phyloP scores from a whole-genome alignment of 2,888 invertebrate genomes.

The Dryomyza anilis region DNA sequence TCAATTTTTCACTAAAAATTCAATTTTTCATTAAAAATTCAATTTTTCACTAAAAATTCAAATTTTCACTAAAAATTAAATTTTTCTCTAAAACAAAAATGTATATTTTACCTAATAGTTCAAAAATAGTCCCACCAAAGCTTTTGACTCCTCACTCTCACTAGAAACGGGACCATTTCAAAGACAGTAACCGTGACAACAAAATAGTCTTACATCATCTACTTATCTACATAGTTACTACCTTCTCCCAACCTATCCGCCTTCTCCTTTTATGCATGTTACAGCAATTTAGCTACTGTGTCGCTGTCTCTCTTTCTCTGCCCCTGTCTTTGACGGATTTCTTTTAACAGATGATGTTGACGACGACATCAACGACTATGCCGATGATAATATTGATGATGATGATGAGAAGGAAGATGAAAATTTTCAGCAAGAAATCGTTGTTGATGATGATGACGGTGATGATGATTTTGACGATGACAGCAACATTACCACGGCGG shows the following conservation, averaged over 20 bases:
- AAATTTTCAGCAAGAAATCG: conserved; percentile 30
- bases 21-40: no score
- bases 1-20: no score
- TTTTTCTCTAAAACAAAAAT: no score
- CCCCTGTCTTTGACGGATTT: no score
- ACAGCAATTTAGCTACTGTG: neutral
- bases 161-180: conserved; percentile 2
- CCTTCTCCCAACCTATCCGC: neutral
- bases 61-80: no score
- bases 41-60: no score
- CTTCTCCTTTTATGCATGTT: conserved; percentile 4
- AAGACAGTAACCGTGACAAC: neutral
- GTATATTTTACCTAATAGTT: no score
- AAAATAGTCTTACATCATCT: neutral
- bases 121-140: no score
- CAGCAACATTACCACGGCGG: conserved; percentile 10
- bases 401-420: conserved; percentile 28
- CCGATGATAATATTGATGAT: conserved; percentile 22
- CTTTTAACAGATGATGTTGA: conserved; percentile 20
- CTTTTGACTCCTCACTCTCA: no score
- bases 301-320: conserved; percentile 8
- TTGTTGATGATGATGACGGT: conserved; percentile 16
- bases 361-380: conserved; percentile 12
- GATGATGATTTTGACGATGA: conserved; percentile 9
- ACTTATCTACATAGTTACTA: neutral